phyloP scores from a whole-genome alignment of 2,797 vertebrate species.

The Ctenopoma multispine region DNA sequence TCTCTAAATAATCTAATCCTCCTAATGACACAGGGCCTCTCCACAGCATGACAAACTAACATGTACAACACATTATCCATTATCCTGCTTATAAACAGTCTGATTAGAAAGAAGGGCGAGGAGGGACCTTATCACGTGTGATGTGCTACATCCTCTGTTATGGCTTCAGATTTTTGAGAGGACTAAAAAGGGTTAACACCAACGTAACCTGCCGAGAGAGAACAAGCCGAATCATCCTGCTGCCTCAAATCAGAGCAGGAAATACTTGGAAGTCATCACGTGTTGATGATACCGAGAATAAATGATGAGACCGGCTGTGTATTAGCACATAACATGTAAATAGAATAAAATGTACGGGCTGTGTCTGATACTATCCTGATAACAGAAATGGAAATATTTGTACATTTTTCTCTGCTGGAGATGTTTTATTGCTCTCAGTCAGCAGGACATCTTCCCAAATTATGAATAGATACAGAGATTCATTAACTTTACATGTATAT shows the following conservation, averaged over 20 bases:
- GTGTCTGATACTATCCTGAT: neutral
- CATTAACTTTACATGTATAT: neutral
- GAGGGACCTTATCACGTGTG: neutral
- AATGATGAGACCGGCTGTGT: slow-evolving; percentile 30
- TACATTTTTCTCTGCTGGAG: slow-evolving; percentile 1
- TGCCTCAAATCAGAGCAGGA: slow-evolving; percentile 53
- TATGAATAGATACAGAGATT: neutral
- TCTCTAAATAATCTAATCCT: slow-evolving; percentile 71
- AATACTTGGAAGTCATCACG: slow-evolving; percentile 39
- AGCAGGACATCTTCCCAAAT: slow-evolving; percentile 23
- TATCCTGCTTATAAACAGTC: slow-evolving; percentile 9
- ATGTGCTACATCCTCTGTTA: slow-evolving; percentile 3
- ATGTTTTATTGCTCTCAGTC: slow-evolving; percentile 2
- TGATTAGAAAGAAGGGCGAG: slow-evolving; percentile 27
- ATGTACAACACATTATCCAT: neutral
- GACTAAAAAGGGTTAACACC: slow-evolving; percentile 42
- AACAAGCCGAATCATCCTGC: slow-evolving; percentile 42
- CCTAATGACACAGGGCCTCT: slow-evolving; percentile 26
- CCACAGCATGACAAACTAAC: slow-evolving; percentile 25
- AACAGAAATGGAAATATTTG: neutral
- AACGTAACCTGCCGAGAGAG: slow-evolving; percentile 36
- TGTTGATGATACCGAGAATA: slow-evolving; percentile 36
- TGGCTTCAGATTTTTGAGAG: slow-evolving; percentile 14
- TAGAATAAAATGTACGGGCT: slow-evolving; percentile 11
- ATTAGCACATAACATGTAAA: slow-evolving; percentile 41